Conservation (phyloP, 37 sponge, comb jelly and placozoan genomes). For the Tethya wilhelma region DNA sequence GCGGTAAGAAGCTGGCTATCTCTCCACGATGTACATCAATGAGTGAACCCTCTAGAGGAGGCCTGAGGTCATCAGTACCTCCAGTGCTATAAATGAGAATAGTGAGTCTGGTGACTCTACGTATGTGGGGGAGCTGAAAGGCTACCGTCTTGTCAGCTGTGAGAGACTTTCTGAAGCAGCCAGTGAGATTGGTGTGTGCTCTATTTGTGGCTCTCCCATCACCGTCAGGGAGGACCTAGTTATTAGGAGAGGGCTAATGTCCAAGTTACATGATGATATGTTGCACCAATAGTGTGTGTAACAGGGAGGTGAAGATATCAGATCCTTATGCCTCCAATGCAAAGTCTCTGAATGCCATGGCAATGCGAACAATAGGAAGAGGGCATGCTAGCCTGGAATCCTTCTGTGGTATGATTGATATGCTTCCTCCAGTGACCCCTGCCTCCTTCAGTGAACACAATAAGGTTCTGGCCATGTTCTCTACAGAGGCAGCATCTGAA, state of each 20-base stretch:
- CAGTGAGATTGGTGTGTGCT: slow-evolving; percentile 12
- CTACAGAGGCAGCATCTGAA: neutral
- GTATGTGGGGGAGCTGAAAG: slow-evolving; percentile 5
- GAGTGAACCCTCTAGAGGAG: too few relatives aligned
- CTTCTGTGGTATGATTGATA: slow-evolving; percentile 40
- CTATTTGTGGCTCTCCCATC: slow-evolving; percentile 21
- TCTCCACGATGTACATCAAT: slow-evolving; percentile 23
- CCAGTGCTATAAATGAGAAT: too few relatives aligned
- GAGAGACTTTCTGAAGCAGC: slow-evolving; percentile 2
- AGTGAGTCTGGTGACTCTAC: slow-evolving; percentile 15
- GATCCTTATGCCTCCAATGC: slow-evolving; percentile 9
- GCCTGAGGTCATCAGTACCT: neutral
- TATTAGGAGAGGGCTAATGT: slow-evolving; percentile 17
- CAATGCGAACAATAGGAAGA: slow-evolving; percentile 24
- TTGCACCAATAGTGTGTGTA: slow-evolving; percentile 30
- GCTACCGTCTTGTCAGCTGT: slow-evolving; percentile 29
- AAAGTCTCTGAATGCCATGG: slow-evolving; percentile 17
- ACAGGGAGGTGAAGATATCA: slow-evolving; percentile 2
- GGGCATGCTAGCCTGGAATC: slow-evolving; percentile 23
- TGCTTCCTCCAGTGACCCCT: slow-evolving; percentile 35
- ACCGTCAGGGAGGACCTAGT: slow-evolving; percentile 12
- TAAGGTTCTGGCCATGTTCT: neutral
- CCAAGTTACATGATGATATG: slow-evolving; percentile 2
- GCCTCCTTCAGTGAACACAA: neutral
- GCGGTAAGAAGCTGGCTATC: slow-evolving; percentile 24